Evolutionary conservation across 2,888 invertebrate species (phyloP), one percentile per base, ranked within the genome.

Genomic region (Scaptomyza cyrtandrae): DNA sequence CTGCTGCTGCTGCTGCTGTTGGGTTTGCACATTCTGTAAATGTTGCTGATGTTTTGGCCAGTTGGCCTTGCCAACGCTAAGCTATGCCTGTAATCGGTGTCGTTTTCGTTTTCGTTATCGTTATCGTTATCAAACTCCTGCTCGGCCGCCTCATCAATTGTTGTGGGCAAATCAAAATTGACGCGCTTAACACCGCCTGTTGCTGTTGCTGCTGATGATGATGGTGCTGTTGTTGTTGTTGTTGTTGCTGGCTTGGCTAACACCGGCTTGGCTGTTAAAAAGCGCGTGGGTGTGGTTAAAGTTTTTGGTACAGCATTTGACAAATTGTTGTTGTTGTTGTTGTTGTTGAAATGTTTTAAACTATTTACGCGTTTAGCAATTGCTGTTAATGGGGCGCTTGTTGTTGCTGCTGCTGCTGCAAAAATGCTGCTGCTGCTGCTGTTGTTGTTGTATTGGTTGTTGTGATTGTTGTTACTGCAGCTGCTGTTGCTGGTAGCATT

Each of bases 231-330:
- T 45, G 69, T 27, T 44, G 46, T 31, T 50, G 67, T 29, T 41
- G 63, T 6, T 45, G 69, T 24, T 66, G 59, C 45, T 45, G 78
- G 65, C 71, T 71, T 78, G 57, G 72, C 52, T 79, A 73, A 58
- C 50, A 78, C 66, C 60, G 85, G 77, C 69, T 76, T 84, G 76
- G 81, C 85, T 69, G 75, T 70, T 79, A 81, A 78, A 46, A 81
- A 86, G 71, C 83, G 83, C 24, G 83, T 87, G 52, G 84, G 84
- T 82, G 87, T 84, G 54, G 87, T 84, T 70, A 84, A 72, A 53
- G 83, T 83, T 71, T 75, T 86, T 50, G 83, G 83, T 69, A 81
- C 66, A 63, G 59, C 79, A 64, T 63, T 62, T 35, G 60, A 52
- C 54, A 71, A 45, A 50, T 63, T 77, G 59, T 67, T 39, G 39